Evolutionary conservation across 2,113 vertebrate species (phyloP), one percentile per base, ranked within the genome.

Genomic region (Muscicapa adusta): DNA sequence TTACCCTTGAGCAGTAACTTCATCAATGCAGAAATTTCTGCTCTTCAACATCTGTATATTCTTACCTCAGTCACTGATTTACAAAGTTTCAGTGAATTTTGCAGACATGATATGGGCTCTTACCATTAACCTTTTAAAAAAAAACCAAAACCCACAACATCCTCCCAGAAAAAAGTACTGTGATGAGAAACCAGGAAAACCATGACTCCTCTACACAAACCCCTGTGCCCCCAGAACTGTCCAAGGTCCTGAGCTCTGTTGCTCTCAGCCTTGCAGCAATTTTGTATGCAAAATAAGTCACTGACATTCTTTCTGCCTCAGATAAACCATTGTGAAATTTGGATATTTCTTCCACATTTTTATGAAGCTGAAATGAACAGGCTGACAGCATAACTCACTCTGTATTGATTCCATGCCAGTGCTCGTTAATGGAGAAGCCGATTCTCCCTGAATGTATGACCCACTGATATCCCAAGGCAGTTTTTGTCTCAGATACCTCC

Each of bases 401-500:
- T 65, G 0, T 91, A 96, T 96, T 85, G 95, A 95, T 95, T 88
- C 93, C 58, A 4, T 60, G 83, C 86, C 94, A 93, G 80, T 5
- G 61, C 73, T 89, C 45, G 45, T 95, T 96, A 96, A 93, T 87
- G 65, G 91, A 91, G 93, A 91, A 93, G 88, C 85, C 7, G 2
- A 95, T 94, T 91, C 87, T 70, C 71, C 9, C 77, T 85, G 89
- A 88, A 89, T 85, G 85, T 76, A 94, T 74, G 89, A 96, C 95
- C 94, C 45, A 25, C 75, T 60, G 65, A 74, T 93, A 92, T 80
- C 92, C 91, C 91, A 92, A 95, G 94, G 94, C 82, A 93, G 85
- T 85, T 91, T 90, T 93, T 94, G 92, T 88, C 95, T 95, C 92
- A 90, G 83, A 79, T 66, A 85, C 63, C 78, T 96, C 92, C 82